A percentile compares a stretch with the other conserved stretches of the same genome.
Conservation (phyloP, 2,888 invertebrate genomes). For the Parasteatoda lunata region DNA sequence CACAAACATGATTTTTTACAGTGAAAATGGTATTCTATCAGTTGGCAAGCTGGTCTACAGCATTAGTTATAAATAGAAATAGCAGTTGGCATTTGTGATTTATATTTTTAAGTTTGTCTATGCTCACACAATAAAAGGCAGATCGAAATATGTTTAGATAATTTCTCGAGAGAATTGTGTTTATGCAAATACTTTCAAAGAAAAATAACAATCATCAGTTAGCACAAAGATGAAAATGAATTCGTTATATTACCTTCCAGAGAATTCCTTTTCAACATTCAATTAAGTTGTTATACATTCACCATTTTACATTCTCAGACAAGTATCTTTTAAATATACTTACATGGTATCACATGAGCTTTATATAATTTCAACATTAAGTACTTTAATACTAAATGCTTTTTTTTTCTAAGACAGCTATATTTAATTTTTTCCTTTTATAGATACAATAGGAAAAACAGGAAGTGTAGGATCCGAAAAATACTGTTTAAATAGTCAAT, state of each 20-base stretch:
- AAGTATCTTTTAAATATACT: conserved; percentile 10
- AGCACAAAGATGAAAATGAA: not conserved
- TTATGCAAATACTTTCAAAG: not conserved
- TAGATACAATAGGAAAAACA: conserved; percentile 5
- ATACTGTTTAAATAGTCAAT: conserved; percentile 24
- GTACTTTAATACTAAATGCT: not conserved
- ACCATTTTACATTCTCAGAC: not conserved
- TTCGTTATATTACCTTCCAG: too few species aligned
- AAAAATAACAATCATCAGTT: not conserved
- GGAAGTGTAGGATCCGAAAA: conserved; percentile 11
- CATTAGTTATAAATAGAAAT: conserved; percentile 39
- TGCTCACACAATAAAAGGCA: conserved; percentile 24
- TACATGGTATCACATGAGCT: conserved; percentile 48
- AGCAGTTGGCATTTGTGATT: conserved; percentile 30
- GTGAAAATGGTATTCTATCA: conserved; percentile 50
- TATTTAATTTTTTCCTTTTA: not conserved
- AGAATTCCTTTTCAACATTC: not conserved
- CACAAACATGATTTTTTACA: conserved; percentile 60
- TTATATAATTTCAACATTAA: conserved; percentile 8
- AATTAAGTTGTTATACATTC: not conserved
- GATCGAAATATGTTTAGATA: not conserved
- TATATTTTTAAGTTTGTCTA: conserved; percentile 12
- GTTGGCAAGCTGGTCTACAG: conserved; percentile 63
- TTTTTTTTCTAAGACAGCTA: not conserved
- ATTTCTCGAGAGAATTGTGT: not conserved